A percentile compares a stretch with the other conserved stretches of the same genome.
Evolutionary conservation across 2,113 vertebrate genomes (phyloP).

Genomic region (Brachirus orientalis): DNA sequence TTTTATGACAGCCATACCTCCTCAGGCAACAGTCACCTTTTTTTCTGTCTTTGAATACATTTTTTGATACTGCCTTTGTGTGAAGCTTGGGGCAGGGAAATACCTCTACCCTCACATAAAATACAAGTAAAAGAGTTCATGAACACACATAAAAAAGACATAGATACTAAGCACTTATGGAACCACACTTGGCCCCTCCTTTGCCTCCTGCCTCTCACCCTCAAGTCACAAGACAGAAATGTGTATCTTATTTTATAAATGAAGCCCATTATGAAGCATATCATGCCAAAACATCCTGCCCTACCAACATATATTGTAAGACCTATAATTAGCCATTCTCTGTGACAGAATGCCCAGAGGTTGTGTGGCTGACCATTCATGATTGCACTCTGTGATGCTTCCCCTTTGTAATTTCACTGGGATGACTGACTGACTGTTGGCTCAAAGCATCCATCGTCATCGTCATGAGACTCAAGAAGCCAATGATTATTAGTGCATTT

Average conservation of each 20-base stretch:
- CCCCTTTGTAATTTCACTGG: slow-evolving; percentile 76
- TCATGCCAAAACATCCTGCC: slow-evolving; percentile 15
- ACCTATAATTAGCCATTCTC: slow-evolving; percentile 62
- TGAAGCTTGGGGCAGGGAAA: slow-evolving; percentile 42
- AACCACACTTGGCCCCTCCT: neutral
- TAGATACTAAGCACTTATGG: slow-evolving; percentile 8
- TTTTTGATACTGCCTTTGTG: slow-evolving; percentile 57
- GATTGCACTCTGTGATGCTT: slow-evolving; percentile 70
- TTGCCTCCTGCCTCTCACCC: slow-evolving; percentile 37
- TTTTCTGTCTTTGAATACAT: slow-evolving; percentile 39
- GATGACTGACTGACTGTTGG: slow-evolving; percentile 79
- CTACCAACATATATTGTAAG: slow-evolving; percentile 20
- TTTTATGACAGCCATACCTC: slow-evolving; percentile 94
- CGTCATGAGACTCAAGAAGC: slow-evolving; percentile 9
- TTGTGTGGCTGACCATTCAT: slow-evolving; percentile 78
- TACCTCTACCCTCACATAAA: slow-evolving; percentile 32
- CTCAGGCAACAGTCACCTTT: slow-evolving; percentile 86
- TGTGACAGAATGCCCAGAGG: slow-evolving; percentile 68
- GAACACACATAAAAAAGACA: slow-evolving; percentile 6
- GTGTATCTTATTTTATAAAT: slow-evolving; percentile 60
- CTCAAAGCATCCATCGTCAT: slow-evolving; percentile 2
- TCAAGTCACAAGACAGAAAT: slow-evolving; percentile 66
- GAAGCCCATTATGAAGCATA: slow-evolving; percentile 46
- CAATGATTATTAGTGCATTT: slow-evolving; percentile 7
- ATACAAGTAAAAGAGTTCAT: slow-evolving; percentile 26